These are phyloP conservation scores for Bergia sp. DNA, from an alignment of 92 coral and sea anemone genomes.

Conservation along the genomic window DNA sequence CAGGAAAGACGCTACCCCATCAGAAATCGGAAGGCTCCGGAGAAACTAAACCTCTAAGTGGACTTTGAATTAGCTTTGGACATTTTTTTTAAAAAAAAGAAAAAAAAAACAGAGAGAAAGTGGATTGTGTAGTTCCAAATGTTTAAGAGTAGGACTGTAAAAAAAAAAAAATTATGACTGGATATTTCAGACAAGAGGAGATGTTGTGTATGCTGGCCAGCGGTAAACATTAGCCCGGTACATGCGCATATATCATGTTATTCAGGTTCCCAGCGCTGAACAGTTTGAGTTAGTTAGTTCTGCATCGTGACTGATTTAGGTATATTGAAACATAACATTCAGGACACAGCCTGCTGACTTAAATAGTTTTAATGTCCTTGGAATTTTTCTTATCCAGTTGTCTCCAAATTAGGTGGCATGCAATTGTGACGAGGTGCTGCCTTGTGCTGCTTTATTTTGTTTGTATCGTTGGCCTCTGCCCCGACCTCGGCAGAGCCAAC, in stretches of 20 bases:
- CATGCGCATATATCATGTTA: constrained; percentile 4
- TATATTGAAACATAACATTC: background rate
- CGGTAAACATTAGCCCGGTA: constrained; percentile 6
- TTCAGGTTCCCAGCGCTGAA: constrained; percentile 2
- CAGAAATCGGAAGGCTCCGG: constrained; percentile 21
- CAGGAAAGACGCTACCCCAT: constrained; percentile 27
- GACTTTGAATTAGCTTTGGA: constrained; percentile 18
- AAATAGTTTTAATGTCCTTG: too few relatives aligned
- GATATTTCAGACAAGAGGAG: constrained; percentile 22
- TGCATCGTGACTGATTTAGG: constrained; percentile 6
- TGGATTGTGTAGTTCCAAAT: constrained; percentile 15
- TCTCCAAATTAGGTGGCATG: too few relatives aligned
- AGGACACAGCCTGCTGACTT: too few relatives aligned
- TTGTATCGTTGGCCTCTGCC: too few relatives aligned
- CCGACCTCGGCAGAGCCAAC: too few relatives aligned
- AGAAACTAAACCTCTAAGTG: constrained; percentile 29
- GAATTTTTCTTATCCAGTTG: too few relatives aligned
- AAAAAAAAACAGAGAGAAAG: constrained; percentile 12
- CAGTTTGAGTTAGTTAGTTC: constrained; percentile 4
- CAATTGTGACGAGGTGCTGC: too few relatives aligned
- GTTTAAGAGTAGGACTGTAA: constrained; percentile 18
- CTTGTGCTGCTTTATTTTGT: too few relatives aligned
- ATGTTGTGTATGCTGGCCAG: background rate
- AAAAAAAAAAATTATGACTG: constrained; percentile 10
- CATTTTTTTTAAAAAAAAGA: background rate